Evolutionary conservation across 2,113 vertebrate genomes (phyloP), one percentile per base, ranked within the genome.

Genomic region (Gasterosteus nipponicus): DNA sequence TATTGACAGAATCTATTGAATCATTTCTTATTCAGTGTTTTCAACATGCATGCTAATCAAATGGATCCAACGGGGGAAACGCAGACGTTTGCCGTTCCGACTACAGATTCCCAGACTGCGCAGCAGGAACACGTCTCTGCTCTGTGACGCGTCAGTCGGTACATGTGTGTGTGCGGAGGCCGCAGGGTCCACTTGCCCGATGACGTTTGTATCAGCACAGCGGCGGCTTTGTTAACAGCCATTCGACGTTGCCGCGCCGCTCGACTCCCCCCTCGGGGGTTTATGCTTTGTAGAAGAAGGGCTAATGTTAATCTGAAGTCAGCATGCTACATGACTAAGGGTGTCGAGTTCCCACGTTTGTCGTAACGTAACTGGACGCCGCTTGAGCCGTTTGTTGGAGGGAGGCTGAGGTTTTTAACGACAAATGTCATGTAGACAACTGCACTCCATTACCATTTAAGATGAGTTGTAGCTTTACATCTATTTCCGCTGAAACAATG

Each of bases 241-340:
- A 73, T 67, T 69, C 84, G 57, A 72, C 54, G 39, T 78, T 39
- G 22, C 3, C 12, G 60, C 58, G 41, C 59, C 66, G 42, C 58
- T 60, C 33, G 42, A 63, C 59, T 79, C 61, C 51, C 72, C 78
- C 76, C 78, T 76, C 68, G 75, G 83, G 76, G 90, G 10, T 88
- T 80, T 70, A 38, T 72, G 7, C 35, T 38, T 67, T 81, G 70
- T 81, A 68, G 64, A 61, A 78, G 56, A 12, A 72, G 70, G 47
- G 78, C 67, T 85, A 90, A 89, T 87, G 73, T 81, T 89, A 78
- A 88, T 88, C 77, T 88, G 49, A 81, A 86, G 68, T 87, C 87
- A 83, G 66, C 68, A 77, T 73, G 63, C 57, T 61, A 78, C 65
- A 83, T 86, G 68, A 89, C 89, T 76, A 80, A 63, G 57, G 72